A percentile compares a stretch with the other conserved stretches of the same genome.
phyloP scores from a whole-genome alignment of 2,888 invertebrate species.

The Deilephila elpenor region DNA sequence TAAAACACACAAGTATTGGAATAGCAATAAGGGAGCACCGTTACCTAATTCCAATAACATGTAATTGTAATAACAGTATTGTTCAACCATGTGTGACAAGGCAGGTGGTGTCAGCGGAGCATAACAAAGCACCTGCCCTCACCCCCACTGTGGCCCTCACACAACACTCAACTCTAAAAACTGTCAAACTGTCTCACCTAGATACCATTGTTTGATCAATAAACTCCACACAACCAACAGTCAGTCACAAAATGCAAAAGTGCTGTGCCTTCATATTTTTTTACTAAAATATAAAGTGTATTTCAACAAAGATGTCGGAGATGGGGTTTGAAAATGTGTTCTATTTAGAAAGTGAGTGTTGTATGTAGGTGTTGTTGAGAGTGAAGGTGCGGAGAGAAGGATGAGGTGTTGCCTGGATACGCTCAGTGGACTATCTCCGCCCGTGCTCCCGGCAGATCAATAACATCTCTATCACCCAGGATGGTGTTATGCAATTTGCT shows the following conservation, averaged over 20 bases:
- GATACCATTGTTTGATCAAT: conserved; percentile 81
- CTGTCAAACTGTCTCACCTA: conserved; percentile 61
- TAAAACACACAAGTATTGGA: neutral
- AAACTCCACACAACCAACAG: conserved; percentile 60
- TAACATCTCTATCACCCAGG: conserved; percentile 76
- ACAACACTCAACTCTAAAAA: conserved; percentile 54
- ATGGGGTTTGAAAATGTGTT: conserved; percentile 83
- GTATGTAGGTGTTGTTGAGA: conserved; percentile 58
- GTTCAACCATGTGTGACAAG: conserved; percentile 67
- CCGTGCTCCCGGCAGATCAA: conserved; percentile 75
- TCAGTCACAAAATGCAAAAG: conserved; percentile 67
- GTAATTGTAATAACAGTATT: conserved; percentile 53
- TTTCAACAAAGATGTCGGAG: conserved; percentile 71
- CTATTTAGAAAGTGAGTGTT: conserved; percentile 82
- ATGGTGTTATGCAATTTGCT: conserved; percentile 74
- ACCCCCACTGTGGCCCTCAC: conserved; percentile 61
- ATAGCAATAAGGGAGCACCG: conserved; percentile 35
- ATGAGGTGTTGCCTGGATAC: conserved; percentile 82
- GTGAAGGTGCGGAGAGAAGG: conserved; percentile 70
- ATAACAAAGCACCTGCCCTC: conserved; percentile 74
- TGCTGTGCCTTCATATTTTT: conserved; percentile 54
- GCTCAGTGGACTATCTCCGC: conserved; percentile 68
- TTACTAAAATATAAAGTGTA: conserved; percentile 48
- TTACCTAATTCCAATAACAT: conserved; percentile 34
- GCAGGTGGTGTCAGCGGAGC: conserved; percentile 76